Base-by-base conservation (phyloP, 2,113 vertebrate species). In the Campylomormyrus tamandua region DNA sequence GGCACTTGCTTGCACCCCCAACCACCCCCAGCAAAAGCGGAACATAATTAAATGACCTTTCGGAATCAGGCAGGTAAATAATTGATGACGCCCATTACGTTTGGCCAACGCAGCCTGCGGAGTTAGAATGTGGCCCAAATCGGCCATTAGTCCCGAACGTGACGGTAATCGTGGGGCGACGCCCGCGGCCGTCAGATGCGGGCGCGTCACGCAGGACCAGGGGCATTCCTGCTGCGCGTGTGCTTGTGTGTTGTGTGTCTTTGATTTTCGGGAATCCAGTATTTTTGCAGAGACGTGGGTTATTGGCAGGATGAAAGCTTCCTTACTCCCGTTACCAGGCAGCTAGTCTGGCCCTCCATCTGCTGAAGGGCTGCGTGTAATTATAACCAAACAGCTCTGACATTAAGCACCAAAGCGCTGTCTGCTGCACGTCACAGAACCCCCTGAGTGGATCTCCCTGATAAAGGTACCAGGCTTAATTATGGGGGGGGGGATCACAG, bases 1-100 rank as follows among this genome's bases (percentile, higher is more conserved):
- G 53, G 53, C 13, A 52, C 8, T 53, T n/a, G 13, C 49, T 17
- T 19, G 17, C 11, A 52, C 27, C 13, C 5, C 80, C 5, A 19
- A 53, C 17, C 52, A 4, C 15, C 13, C 49, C 49, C 52, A 1
- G 31, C 24, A 53, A 84, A 39, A 85, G 39, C 2, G 31, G 42
- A 27, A 85, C 89, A 85, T 89, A 84, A 89, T 89, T 89, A 46
- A 89, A 83, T 58, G 39, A 84, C 89, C 80, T 89, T 58, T 50
- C n/a, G 53, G 80, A 21, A 56, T 85, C 83, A 84, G 53, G 53
- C 24, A 31, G 39, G 50, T 89, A 84, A 89, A 84, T 89, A 85
- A 84, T 85, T 89, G 58, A 89, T 85, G 52, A 45, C 39, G 27
- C 50, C 74, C 83, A 85, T 85, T 85, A 89, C 58, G 46, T 52